Evolutionary conservation across 2,797 vertebrate genomes (phyloP).

Genomic region (Semaprochilodus insignis): DNA sequence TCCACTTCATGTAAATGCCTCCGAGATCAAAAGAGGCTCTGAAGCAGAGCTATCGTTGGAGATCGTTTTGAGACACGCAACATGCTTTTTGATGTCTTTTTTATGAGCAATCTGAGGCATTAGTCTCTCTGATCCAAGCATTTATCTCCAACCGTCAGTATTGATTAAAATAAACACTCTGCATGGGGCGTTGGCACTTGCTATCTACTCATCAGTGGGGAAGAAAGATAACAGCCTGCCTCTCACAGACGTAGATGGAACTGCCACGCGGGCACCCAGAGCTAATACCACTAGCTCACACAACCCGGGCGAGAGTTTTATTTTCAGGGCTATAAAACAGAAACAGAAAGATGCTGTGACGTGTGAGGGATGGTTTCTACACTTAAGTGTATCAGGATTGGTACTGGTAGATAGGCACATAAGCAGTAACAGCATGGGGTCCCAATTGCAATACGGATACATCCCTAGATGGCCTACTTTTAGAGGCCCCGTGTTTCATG

Average conservation of each 20-base stretch:
- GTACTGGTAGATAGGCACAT: too few relatives aligned
- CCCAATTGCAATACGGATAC: too few relatives aligned
- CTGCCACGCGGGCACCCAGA: not conserved
- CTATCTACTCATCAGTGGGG: constrained; percentile 36
- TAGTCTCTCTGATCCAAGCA: constrained; percentile 50
- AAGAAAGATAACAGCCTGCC: constrained; percentile 19
- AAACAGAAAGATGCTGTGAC: not conserved
- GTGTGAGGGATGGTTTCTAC: too few relatives aligned
- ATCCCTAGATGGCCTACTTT: too few relatives aligned
- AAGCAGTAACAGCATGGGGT: too few relatives aligned
- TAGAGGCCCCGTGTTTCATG: too few relatives aligned
- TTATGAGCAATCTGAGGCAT: constrained; percentile 31
- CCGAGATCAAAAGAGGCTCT: constrained; percentile 35
- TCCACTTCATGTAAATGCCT: constrained; percentile 21
- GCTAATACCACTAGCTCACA: constrained; percentile 14
- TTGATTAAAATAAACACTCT: constrained; percentile 60
- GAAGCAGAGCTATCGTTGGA: constrained; percentile 31
- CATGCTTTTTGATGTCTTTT: constrained; percentile 37
- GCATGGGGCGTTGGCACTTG: constrained; percentile 41
- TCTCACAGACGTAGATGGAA: constrained; percentile 31
- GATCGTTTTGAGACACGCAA: constrained; percentile 8
- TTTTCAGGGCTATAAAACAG: not conserved
- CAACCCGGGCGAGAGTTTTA: constrained; percentile 12
- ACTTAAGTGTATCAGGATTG: too few relatives aligned
- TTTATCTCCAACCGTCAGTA: constrained; percentile 51